phyloP scores from a whole-genome alignment of 2,113 vertebrate species.

The Callithrix jacchus region DNA sequence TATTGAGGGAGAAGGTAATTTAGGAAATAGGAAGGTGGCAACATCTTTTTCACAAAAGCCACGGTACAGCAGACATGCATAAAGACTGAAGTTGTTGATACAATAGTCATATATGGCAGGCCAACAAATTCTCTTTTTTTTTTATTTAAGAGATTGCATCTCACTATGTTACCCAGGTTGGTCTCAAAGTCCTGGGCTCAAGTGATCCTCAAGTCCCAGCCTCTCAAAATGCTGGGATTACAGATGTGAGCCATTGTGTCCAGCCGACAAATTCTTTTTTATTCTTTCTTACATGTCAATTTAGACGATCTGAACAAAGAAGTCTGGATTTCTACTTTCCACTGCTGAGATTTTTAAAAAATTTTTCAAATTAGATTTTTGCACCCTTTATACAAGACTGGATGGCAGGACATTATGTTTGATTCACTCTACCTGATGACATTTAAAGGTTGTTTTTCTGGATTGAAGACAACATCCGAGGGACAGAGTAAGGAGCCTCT shows the following conservation, averaged over 20 bases:
- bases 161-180: neutral
- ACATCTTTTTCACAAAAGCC: slow-evolving; percentile 16
- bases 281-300: slow-evolving; percentile 36
- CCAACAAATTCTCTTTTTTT: neutral
- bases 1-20: slow-evolving; percentile 9
- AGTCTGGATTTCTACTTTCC: slow-evolving; percentile 59
- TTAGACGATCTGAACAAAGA: slow-evolving; percentile 52
- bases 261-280: slow-evolving; percentile 7
- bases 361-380: slow-evolving; percentile 3
- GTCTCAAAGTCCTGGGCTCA: neutral
- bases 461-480: neutral
- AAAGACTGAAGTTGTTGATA: neutral
- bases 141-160: neutral
- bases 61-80: neutral
- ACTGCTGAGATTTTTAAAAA: neutral
- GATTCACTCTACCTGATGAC: slow-evolving; percentile 3
- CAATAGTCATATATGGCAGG: neutral
- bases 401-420: neutral
- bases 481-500: neutral
- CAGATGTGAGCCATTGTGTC: neutral
- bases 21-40: neutral
- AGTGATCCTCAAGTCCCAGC: neutral
- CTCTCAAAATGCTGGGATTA: neutral
- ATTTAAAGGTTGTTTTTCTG: slow-evolving; percentile 41
- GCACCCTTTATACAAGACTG: slow-evolving; percentile 16